Conservation (phyloP, 2,113 vertebrate genomes). For the Ailurus styani region DNA sequence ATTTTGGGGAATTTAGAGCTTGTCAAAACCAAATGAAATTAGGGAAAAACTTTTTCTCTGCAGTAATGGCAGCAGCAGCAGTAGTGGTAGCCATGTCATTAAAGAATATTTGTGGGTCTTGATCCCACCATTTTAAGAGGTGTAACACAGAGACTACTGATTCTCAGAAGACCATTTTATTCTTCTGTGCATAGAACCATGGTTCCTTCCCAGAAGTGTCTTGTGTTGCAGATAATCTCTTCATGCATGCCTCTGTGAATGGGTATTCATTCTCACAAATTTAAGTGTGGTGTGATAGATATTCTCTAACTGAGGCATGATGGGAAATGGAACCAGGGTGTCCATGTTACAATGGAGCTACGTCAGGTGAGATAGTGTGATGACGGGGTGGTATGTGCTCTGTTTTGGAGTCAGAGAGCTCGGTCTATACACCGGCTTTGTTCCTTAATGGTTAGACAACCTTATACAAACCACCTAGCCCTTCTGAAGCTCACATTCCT, state of each 20-base stretch:
- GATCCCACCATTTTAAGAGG: neutral
- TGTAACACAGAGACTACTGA: neutral
- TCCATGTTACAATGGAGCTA: neutral
- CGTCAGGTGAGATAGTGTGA: neutral
- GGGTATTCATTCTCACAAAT: neutral
- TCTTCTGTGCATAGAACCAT: neutral
- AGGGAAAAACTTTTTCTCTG: neutral
- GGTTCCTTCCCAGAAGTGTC: neutral
- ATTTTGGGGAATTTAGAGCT: neutral
- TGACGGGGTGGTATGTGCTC: neutral
- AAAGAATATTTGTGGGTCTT: neutral
- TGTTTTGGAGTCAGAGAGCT: neutral
- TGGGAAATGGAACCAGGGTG: neutral
- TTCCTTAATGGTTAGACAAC: neutral
- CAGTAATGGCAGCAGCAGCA: neutral
- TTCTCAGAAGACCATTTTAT: neutral
- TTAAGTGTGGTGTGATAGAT: neutral
- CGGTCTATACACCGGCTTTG: neutral
- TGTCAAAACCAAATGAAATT: neutral
- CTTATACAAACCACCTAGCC: neutral
- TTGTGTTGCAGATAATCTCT: neutral
- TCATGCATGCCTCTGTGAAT: neutral
- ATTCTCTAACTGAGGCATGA: neutral
- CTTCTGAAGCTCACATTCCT: neutral
- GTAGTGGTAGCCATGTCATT: neutral